Percentiles rank a stretch among this genome's conserved stretches.
These are phyloP conservation scores for Phenganax stokvisi DNA, from an alignment of 92 coral and sea anemone genomes.

Conservation along the genomic window DNA sequence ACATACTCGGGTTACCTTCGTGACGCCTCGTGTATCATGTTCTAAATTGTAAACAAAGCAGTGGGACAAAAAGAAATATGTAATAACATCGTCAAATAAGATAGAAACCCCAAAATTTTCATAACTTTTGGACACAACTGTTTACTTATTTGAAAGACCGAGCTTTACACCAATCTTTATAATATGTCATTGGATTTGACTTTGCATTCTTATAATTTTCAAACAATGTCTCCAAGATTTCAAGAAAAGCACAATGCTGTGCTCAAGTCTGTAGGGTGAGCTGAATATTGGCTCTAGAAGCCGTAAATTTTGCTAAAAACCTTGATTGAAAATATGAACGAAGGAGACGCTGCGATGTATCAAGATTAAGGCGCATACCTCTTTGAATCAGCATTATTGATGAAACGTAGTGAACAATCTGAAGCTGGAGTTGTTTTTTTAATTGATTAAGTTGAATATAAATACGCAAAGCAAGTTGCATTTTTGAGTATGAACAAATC, in stretches of 20 bases:
- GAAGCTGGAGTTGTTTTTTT: constrained; percentile 16
- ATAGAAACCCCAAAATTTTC: background rate
- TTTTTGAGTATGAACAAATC: constrained; percentile 13
- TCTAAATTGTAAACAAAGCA: too few species aligned
- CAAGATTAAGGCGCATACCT: constrained; percentile 28
- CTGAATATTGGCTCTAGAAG: constrained; percentile 37
- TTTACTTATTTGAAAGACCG: constrained; percentile 15
- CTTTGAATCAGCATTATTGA: constrained; percentile 15
- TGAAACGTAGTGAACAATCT: constrained; percentile 13
- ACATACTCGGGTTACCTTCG: too few species aligned
- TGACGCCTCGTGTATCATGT: too few species aligned
- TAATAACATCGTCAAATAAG: too few species aligned
- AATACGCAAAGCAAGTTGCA: constrained; percentile 25
- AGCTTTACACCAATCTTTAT: background rate
- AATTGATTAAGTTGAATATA: constrained; percentile 8
- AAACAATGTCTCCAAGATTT: background rate
- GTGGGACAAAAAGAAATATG: too few species aligned
- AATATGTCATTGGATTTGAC: constrained; percentile 15
- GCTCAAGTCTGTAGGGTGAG: background rate
- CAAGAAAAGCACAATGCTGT: constrained; percentile 3
- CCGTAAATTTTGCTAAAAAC: constrained; percentile 27
- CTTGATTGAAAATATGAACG: constrained; percentile 17
- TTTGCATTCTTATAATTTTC: constrained; percentile 8
- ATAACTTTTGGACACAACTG: constrained; percentile 34
- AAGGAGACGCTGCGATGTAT: constrained; percentile 19